Percentiles rank a stretch among this genome's conserved stretches.
Conservation (phyloP, 2,797 vertebrate genomes). For the Acanthis flammea region DNA sequence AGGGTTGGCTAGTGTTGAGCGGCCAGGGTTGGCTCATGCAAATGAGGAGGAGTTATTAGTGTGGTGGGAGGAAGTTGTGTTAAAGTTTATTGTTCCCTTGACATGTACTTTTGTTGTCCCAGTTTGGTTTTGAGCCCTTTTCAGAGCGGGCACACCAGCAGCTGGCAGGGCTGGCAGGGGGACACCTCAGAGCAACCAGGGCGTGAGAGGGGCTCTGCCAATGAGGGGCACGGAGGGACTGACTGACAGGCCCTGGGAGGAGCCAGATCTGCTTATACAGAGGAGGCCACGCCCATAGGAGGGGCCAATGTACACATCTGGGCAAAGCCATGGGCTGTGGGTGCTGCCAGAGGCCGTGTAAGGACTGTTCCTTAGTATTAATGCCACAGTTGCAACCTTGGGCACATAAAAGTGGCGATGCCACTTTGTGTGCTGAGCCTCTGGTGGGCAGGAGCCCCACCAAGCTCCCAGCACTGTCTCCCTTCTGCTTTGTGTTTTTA, state of each 20-base stretch:
- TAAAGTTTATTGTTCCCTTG: not conserved
- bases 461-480: fast-evolving
- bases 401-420: fast-evolving
- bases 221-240: not conserved
- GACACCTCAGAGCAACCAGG: not conserved
- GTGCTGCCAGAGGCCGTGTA: too few species aligned
- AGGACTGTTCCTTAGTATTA: not conserved
- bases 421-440: not conserved
- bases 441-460: too few species aligned
- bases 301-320: not conserved
- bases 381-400: not conserved
- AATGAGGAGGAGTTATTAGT: not conserved
- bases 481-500: not conserved
- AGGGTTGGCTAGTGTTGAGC: too few species aligned
- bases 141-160: too few species aligned
- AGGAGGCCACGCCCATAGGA: fast-evolving
- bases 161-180: fast-evolving
- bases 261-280: too few species aligned
- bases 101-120: too few species aligned
- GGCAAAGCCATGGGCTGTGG: not conserved
- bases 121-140: not conserved
- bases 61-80: not conserved
- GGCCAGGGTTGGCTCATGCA: not conserved
- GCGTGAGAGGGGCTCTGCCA: fast-evolving
- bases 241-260: not conserved